Conservation (phyloP, 2,888 invertebrate genomes). For the Rhorus exstirpatorius region DNA sequence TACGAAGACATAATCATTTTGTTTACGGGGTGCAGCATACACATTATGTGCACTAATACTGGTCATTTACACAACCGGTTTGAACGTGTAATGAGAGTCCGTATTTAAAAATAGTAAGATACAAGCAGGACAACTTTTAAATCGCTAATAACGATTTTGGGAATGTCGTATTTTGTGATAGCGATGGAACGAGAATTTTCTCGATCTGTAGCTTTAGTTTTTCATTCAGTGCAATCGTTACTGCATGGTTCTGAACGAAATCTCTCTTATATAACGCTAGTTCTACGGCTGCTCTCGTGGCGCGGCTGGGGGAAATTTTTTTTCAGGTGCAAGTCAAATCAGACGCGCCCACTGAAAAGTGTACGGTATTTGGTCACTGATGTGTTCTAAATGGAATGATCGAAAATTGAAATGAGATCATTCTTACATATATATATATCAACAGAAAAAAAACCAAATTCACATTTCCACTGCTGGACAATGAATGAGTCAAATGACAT, state of each 20-base stretch:
- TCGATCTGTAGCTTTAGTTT: slow-evolving; percentile 70
- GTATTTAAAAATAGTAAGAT: slow-evolving; percentile 64
- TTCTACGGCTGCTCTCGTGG: no score
- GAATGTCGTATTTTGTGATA: slow-evolving; percentile 44
- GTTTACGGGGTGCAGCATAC: slow-evolving; percentile 44
- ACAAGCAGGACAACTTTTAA: slow-evolving; percentile 71
- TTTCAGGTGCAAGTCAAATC: no score
- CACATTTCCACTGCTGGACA: no score
- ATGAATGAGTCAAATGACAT: no score
- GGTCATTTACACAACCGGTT: slow-evolving; percentile 59
- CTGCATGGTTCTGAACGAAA: slow-evolving; percentile 64
- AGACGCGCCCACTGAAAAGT: no score
- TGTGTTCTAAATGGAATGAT: no score
- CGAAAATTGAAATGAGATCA: no score
- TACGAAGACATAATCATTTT: no score
- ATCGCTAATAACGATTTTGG: slow-evolving; percentile 60
- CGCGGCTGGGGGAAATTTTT: no score
- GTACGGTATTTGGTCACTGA: no score
- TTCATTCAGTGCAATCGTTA: slow-evolving; percentile 66
- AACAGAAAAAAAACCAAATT: no score
- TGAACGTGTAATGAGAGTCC: slow-evolving; percentile 27
- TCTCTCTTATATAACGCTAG: slow-evolving; percentile 73
- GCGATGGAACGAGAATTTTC: slow-evolving; percentile 64
- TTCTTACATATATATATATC: no score
- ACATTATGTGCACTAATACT: slow-evolving; percentile 58